Conservation (phyloP, 2,797 vertebrate species). For the Phataginus tricuspis region DNA sequence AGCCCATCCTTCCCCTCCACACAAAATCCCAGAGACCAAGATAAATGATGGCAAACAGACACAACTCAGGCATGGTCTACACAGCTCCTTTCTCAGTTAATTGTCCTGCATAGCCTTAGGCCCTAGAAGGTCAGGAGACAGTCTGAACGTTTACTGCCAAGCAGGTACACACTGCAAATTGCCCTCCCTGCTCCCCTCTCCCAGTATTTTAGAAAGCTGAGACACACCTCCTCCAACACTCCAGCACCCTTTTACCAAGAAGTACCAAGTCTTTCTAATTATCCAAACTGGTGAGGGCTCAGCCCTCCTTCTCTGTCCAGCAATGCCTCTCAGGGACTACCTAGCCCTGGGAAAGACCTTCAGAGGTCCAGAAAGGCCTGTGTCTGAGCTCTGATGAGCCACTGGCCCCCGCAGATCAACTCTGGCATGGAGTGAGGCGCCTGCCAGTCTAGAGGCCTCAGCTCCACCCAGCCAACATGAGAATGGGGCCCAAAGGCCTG, state of each 20-base stretch:
- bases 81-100: neutral
- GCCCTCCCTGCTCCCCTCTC: neutral
- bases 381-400: neutral
- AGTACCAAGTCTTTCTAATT: neutral
- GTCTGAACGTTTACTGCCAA: neutral
- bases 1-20: neutral
- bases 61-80: slow-evolving; percentile 4
- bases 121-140: neutral
- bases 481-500: neutral
- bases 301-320: neutral
- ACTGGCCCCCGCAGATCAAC: neutral
- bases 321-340: neutral
- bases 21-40: slow-evolving; percentile 67
- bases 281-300: neutral
- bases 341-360: neutral
- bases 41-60: slow-evolving; percentile 61
- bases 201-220: neutral
- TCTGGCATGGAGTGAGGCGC: neutral
- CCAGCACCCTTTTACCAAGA: neutral
- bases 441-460: neutral
- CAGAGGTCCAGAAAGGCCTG: neutral
- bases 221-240: neutral
- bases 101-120: slow-evolving; percentile 3
- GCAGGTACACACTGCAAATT: neutral
- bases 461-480: neutral